phyloP scores from a whole-genome alignment of 2,888 invertebrate genomes.

The Beris chalybata region DNA sequence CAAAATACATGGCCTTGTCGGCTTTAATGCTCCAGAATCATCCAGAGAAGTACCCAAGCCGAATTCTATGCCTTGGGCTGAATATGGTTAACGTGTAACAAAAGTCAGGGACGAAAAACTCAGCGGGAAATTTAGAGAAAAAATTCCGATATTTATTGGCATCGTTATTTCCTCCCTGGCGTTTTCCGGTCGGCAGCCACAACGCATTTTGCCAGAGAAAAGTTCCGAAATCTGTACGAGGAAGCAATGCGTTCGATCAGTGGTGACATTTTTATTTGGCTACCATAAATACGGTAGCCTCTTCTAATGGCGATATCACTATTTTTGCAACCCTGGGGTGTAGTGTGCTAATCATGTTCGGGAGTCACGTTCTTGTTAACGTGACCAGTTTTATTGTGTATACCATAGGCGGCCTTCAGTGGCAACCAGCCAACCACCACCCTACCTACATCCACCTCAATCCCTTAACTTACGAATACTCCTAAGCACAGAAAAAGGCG shows the following conservation, averaged over 20 bases:
- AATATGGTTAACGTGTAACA: background rate
- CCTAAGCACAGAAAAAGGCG: background rate
- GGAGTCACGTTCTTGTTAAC: conserved; percentile 23
- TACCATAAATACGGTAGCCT: too few relatives aligned
- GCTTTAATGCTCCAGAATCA: too few relatives aligned
- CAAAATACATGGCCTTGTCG: conserved; percentile 7
- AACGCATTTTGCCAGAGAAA: too few relatives aligned
- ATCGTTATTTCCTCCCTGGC: conserved; percentile 4
- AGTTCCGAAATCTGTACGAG: too few relatives aligned
- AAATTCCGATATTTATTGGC: conserved; percentile 24
- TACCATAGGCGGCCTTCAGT: background rate
- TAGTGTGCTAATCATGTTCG: conserved; percentile 17
- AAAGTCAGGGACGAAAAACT: conserved; percentile 7
- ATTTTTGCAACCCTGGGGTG: background rate
- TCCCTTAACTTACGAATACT: background rate
- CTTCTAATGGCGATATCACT: too few relatives aligned
- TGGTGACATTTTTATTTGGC: too few relatives aligned
- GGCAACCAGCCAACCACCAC: background rate
- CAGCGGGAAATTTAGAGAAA: conserved; percentile 15
- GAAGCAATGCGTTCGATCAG: too few relatives aligned
- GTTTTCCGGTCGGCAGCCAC: background rate
- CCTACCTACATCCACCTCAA: conserved; percentile 1
- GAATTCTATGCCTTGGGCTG: background rate
- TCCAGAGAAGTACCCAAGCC: too few relatives aligned
- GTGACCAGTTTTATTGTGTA: conserved; percentile 16